Conservation (phyloP, 1,140 invertebrate species). For the Leptoteleia sp. region DNA sequence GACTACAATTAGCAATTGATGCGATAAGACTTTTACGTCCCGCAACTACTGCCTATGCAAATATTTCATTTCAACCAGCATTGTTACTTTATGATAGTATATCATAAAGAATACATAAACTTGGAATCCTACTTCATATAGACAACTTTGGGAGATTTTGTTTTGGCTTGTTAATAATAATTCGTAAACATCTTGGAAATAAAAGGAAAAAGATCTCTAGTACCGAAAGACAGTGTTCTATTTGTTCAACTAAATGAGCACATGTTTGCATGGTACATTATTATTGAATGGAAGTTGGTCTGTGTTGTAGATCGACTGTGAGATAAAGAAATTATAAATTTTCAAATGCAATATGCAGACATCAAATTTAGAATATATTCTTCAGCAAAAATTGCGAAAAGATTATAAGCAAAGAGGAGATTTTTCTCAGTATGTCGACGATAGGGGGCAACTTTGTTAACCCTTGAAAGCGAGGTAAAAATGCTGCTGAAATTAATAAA, state of each 20-base stretch:
- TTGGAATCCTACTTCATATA: background rate
- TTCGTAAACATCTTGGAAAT: background rate
- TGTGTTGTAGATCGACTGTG: background rate
- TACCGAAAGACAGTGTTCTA: background rate
- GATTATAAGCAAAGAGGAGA: conserved; percentile 46
- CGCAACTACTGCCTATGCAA: conserved; percentile 33
- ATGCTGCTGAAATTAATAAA: no score
- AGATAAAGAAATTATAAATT: background rate
- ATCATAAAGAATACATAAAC: conserved; percentile 3
- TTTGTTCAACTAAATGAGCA: background rate
- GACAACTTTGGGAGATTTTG: background rate
- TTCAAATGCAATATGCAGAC: conserved; percentile 38
- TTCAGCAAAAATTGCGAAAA: conserved; percentile 48
- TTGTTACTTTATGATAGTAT: conserved; percentile 14
- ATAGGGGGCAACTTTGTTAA: conserved; percentile 77
- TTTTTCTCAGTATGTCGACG: conserved; percentile 72
- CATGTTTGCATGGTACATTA: background rate
- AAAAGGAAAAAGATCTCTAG: background rate
- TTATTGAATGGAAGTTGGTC: conserved; percentile 1
- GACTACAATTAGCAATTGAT: conserved; percentile 17
- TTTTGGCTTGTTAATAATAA: conserved; percentile 4
- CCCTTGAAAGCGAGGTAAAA: conserved; percentile 75
- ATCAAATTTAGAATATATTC: conserved; percentile 4
- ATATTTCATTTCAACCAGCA: conserved; percentile 20
- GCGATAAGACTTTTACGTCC: conserved; percentile 40